phyloP scores from a whole-genome alignment of 2,888 invertebrate species.

The Polyommatus iphigenia region DNA sequence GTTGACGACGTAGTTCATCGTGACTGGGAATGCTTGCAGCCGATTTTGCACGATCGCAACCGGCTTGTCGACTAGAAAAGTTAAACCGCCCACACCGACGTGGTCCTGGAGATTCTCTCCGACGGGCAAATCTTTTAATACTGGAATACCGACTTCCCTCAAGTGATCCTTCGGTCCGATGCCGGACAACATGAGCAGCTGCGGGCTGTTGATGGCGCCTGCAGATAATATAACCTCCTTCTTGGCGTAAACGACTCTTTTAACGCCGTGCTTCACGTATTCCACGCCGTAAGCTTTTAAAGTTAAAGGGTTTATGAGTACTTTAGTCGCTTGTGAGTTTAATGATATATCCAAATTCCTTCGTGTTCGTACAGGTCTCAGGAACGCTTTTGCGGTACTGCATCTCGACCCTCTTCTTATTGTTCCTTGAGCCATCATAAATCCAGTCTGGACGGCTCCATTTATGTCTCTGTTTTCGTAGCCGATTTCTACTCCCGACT shows the following conservation, averaged over 20 bases:
- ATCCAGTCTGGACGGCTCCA: slow-evolving; percentile 88
- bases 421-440: slow-evolving; percentile 91
- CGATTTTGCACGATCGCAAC: slow-evolving; percentile 90
- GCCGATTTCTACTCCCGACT: slow-evolving; percentile 90
- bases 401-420: slow-evolving; percentile 89
- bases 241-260: slow-evolving; percentile 85
- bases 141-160: slow-evolving; percentile 84
- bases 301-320: slow-evolving; percentile 86
- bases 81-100: slow-evolving; percentile 91
- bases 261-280: slow-evolving; percentile 86
- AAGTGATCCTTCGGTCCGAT: slow-evolving; percentile 87
- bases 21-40: slow-evolving; percentile 87
- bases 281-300: slow-evolving; percentile 90
- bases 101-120: slow-evolving; percentile 94
- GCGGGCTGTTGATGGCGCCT: slow-evolving; percentile 95
- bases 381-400: slow-evolving; percentile 92
- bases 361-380: slow-evolving; percentile 87
- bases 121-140: slow-evolving; percentile 87
- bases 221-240: slow-evolving; percentile 94
- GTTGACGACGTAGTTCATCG: slow-evolving; percentile 88
- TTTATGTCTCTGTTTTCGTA: slow-evolving; percentile 92
- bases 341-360: slow-evolving; percentile 90
- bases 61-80: slow-evolving; percentile 90
- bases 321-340: slow-evolving; percentile 87
- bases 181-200: slow-evolving; percentile 94